Percentiles rank a stretch among this genome's conserved stretches.
These are phyloP conservation scores for Drosophila bunnanda DNA, from an alignment of 2,888 invertebrate genomes.

Conservation along the genomic window DNA sequence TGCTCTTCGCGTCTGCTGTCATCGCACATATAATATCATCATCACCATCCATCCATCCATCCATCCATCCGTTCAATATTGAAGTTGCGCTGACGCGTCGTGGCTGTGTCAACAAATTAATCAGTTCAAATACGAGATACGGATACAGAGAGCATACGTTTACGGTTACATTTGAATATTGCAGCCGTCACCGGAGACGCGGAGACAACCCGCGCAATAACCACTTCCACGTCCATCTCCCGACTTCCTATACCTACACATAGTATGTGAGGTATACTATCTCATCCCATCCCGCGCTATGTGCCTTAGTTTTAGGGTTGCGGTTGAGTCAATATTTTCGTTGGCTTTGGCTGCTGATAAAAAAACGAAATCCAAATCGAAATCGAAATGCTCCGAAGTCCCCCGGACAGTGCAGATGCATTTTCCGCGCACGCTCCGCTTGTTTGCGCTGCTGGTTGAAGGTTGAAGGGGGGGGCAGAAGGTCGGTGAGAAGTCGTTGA, in stretches of 20 bases:
- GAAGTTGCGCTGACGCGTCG: constrained; percentile 49
- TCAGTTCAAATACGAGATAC: constrained; percentile 73
- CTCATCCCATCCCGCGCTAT: constrained; percentile 12
- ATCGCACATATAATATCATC: constrained; percentile 30
- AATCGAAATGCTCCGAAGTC: constrained; percentile 36
- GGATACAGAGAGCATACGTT: constrained; percentile 40
- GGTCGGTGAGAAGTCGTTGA: constrained; percentile 3
- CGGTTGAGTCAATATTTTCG: constrained; percentile 63
- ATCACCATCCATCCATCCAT: constrained; percentile 35
- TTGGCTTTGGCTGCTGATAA: constrained; percentile 54
- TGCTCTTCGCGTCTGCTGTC: constrained; percentile 36
- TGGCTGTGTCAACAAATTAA: constrained; percentile 73
- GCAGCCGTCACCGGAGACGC: constrained; percentile 50
- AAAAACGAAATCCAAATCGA: constrained; percentile 55
- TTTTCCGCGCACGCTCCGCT: constrained; percentile 65
- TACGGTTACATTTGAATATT: constrained; percentile 63
- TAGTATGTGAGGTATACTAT: constrained; percentile 4
- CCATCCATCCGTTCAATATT: constrained; percentile 44
- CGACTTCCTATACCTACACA: constrained; percentile 29
- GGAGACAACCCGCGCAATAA: constrained; percentile 12
- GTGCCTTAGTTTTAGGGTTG: constrained; percentile 36
- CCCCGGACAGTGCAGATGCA: constrained; percentile 63
- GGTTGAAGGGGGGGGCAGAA: not conserved
- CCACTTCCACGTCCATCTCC: constrained; percentile 33
- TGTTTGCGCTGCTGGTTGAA: constrained; percentile 25